phyloP scores from a whole-genome alignment of 2,888 invertebrate species.

The Notodromas monacha region DNA sequence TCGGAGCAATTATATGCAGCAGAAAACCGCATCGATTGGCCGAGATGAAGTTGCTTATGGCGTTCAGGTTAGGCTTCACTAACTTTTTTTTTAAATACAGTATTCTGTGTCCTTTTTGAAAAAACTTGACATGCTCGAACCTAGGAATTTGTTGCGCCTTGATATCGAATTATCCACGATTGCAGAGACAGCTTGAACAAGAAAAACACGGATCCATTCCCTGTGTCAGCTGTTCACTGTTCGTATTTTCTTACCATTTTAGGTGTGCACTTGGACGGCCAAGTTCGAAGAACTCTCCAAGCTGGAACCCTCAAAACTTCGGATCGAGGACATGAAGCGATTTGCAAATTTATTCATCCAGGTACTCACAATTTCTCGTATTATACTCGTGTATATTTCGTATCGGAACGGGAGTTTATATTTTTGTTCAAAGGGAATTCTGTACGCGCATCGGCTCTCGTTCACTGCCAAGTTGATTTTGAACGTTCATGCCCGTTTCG shows the following conservation, averaged over 20 bases:
- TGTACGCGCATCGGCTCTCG: slow-evolving; percentile 30
- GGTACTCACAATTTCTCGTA: slow-evolving; percentile 15
- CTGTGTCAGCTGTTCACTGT: too few species aligned
- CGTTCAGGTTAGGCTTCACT: slow-evolving; percentile 18
- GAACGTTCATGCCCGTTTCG: slow-evolving; percentile 32
- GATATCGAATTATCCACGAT: slow-evolving; percentile 19
- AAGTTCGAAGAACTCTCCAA: slow-evolving; percentile 10
- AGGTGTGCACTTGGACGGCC: slow-evolving; percentile 8
- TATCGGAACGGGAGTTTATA: not conserved
- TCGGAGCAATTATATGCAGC: slow-evolving; percentile 18
- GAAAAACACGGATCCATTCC: too few species aligned
- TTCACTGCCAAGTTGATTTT: slow-evolving; percentile 25
- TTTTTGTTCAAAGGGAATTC: slow-evolving; percentile 24
- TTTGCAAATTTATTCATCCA: slow-evolving; percentile 23
- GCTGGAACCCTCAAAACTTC: slow-evolving; percentile 15
- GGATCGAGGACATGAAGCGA: slow-evolving; percentile 22
- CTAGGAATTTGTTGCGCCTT: slow-evolving; percentile 24
- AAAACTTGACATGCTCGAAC: not conserved
- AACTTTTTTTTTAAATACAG: not conserved
- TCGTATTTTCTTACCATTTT: too few species aligned
- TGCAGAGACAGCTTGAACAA: slow-evolving; percentile 13
- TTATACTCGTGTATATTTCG: not conserved
- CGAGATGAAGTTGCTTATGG: slow-evolving; percentile 26
- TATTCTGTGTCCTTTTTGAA: not conserved
- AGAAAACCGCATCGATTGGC: slow-evolving; percentile 20